A percentile compares a stretch with the other conserved stretches of the same genome.
Conservation (phyloP, 2,113 vertebrate genomes). For the Dasyornis broadbenti region DNA sequence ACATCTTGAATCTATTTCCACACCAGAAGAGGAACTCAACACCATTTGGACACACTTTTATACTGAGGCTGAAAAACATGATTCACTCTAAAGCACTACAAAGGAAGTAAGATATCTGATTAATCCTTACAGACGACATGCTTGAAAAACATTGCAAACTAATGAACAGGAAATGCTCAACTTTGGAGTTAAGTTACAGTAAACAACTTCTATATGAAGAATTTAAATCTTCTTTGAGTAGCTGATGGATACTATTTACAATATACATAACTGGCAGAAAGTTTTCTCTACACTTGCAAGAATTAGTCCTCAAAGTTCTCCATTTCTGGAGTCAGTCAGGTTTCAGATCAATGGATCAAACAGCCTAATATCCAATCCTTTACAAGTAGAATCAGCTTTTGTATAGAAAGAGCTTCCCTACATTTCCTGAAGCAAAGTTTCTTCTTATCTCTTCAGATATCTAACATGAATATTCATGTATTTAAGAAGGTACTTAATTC, state of each 20-base stretch:
- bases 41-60: background rate
- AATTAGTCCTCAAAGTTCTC: background rate
- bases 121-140: background rate
- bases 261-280: background rate
- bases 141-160: background rate
- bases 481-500: background rate
- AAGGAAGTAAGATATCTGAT: background rate
- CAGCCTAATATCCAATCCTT: background rate
- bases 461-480: background rate
- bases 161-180: slow-evolving; percentile 3
- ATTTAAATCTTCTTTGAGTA: background rate
- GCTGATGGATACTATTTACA: background rate
- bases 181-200: background rate
- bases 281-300: background rate
- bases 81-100: background rate
- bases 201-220: background rate
- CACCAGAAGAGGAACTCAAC: background rate
- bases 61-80: background rate
- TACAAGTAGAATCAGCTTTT: background rate
- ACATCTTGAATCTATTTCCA: background rate
- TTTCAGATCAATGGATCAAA: background rate
- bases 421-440: background rate
- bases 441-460: background rate
- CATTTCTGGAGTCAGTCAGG: background rate
- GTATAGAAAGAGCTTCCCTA: background rate